Percentiles rank a stretch among this genome's conserved stretches.
phyloP scores from a whole-genome alignment of 2,797 vertebrate species.

The Poeciliopsis gracilis region DNA sequence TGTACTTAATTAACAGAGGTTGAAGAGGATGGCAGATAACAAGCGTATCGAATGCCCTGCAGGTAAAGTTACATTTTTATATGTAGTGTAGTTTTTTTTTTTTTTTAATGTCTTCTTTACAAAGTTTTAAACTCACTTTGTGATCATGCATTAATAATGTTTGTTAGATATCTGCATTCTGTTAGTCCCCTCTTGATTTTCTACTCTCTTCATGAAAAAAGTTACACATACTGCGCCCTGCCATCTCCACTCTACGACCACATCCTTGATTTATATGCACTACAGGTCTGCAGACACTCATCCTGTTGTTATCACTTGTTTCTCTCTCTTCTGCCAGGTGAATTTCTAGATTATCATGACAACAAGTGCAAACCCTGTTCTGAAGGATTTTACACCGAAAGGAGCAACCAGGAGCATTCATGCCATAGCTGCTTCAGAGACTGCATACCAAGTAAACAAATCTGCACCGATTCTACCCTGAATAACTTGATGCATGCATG shows the following conservation, averaged over 20 bases:
- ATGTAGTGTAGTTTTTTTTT: neutral
- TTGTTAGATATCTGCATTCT: neutral
- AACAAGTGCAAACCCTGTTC: conserved; percentile 48
- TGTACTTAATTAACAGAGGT: conserved; percentile 30
- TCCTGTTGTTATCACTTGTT: conserved; percentile 38
- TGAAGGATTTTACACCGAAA: conserved; percentile 35
- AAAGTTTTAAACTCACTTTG: neutral
- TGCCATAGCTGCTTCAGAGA: conserved; percentile 59
- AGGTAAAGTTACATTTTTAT: conserved; percentile 62
- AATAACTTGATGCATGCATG: neutral
- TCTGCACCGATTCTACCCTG: conserved; percentile 13
- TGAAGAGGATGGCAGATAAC: accelerated
- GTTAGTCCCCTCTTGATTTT: neutral
- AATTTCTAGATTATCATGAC: conserved; percentile 25
- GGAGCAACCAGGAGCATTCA: conserved; percentile 13
- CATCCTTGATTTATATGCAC: conserved; percentile 64
- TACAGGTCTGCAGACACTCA: neutral
- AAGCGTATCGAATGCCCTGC: conserved; percentile 48
- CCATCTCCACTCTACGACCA: conserved; percentile 43
- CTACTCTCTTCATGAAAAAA: conserved; percentile 17
- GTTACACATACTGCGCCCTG: neutral
- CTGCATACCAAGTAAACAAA: conserved; percentile 60
- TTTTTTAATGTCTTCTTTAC: neutral
- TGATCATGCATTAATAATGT: conserved; percentile 17
- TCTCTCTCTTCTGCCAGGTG: conserved; percentile 52